phyloP scores from a whole-genome alignment of 2,888 invertebrate genomes.

The Torymus tubicola region DNA sequence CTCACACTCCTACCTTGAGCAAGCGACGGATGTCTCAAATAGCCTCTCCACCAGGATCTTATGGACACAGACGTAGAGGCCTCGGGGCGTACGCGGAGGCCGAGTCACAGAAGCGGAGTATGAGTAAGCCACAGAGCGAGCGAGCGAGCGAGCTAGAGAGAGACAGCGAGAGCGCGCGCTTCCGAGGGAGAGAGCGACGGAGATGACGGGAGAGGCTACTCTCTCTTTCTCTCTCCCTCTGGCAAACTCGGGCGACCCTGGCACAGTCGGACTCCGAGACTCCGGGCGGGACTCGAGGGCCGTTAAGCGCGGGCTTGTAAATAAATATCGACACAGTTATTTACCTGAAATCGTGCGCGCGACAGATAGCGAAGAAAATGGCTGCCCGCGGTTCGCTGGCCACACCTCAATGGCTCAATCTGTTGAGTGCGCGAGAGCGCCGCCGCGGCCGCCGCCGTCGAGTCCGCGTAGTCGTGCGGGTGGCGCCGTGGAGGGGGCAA shows the following conservation, averaged over 20 bases:
- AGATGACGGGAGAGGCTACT: neutral
- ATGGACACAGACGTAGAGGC: neutral
- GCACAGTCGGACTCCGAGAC: no score
- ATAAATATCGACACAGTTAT: constrained; percentile 15
- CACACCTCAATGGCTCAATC: constrained; percentile 60
- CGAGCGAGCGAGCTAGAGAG: constrained; percentile 18
- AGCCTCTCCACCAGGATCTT: neutral
- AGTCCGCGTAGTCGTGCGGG: neutral
- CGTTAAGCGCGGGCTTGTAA: neutral
- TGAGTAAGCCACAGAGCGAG: neutral
- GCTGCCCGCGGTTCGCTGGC: constrained; percentile 59
- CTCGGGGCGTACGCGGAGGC: neutral
- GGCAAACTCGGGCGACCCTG: no score
- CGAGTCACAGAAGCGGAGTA: neutral
- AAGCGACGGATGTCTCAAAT: no score
- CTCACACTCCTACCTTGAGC: no score
- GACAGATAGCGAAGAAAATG: constrained; percentile 59
- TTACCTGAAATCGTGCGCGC: constrained; percentile 56
- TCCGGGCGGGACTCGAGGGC: no score
- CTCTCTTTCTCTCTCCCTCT: no score
- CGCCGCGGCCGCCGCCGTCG: constrained; percentile 34
- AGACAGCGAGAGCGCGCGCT: constrained; percentile 35
- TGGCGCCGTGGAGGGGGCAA: neutral
- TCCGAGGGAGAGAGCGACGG: neutral
- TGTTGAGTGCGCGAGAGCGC: constrained; percentile 56